Base-by-base conservation (phyloP, 2,113 vertebrate genomes). In the Thryonomys swinderianus region DNA sequence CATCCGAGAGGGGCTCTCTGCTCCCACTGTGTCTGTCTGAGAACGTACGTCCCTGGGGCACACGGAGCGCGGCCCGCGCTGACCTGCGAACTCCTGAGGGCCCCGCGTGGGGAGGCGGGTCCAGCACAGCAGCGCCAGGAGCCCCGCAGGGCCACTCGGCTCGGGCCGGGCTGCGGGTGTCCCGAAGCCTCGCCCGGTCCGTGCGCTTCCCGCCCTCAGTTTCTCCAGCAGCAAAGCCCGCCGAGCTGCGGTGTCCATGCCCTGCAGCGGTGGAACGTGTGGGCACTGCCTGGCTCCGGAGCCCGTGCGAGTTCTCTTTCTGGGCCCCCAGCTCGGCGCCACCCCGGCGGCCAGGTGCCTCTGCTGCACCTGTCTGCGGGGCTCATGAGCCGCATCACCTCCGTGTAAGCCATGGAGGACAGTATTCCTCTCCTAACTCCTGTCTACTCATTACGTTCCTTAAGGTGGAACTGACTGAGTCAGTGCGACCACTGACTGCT, bases 221-320 rank as follows among this genome's bases (percentile, higher is more conserved):
- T 32, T 80, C 62, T 37, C 64, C 55, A 91, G 7, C 1, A 57
- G 61, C 17, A 30, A 66, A 94, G 59, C 20, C 3, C 0, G 27
- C 12, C 34, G 4, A 20, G 40, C 14, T 17, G n/a, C 3, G 7
- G 48, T 40, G 87, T 40, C 30, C 62, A 1, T 27, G 78, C 64
- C 53, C 42, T 13, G 10, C 30, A 21, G 16, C 11, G 2, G 3
- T 0, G 1, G 42, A 25, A 30, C 1, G 53, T 1, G 0, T 0
- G 11, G 59, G 42, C 27, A 2, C 1, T 14, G 12, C 1, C 20
- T 25, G 76, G 10, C 55, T 45, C 83, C 3, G 0, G 6, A 14
- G 2, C 8, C 34, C 62, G 5, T 5, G 1, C 0, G 57, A 14
- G 14, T 2, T 57, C 67, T 34, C 37, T 11, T 17, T 59, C 86